Conservation (phyloP, 2,113 vertebrate genomes). For the Psittacus erithacus region DNA sequence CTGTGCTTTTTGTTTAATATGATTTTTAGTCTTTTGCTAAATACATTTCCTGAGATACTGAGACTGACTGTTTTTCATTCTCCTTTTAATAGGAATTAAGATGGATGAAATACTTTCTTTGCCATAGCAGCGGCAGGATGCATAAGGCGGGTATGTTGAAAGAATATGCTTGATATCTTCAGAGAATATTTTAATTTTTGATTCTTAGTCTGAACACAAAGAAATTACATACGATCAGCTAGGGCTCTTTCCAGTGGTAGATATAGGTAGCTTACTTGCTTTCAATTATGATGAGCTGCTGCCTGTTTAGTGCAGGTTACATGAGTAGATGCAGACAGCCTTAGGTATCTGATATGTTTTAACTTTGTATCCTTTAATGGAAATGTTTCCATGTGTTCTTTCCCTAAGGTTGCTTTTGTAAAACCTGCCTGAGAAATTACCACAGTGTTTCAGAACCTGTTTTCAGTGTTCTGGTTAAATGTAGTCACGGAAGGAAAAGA, state of each 20-base stretch:
- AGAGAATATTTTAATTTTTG: neutral
- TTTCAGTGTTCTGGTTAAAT: neutral
- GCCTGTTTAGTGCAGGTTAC: neutral
- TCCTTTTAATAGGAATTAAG: neutral
- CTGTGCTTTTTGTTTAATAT: neutral
- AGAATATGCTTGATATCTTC: neutral
- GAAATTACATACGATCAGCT: neutral
- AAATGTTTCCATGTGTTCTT: neutral
- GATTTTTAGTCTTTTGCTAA: neutral
- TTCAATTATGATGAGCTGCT: neutral
- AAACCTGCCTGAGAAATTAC: neutral
- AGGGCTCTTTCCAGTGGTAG: neutral
- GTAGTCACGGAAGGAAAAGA: neutral
- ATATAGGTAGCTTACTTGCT: neutral
- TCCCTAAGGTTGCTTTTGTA: neutral
- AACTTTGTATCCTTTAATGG: neutral
- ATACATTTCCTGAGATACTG: neutral
- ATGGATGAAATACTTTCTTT: neutral
- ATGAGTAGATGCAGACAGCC: neutral
- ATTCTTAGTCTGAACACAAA: neutral
- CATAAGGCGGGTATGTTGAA: slow-evolving; percentile 11
- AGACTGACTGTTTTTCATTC: neutral
- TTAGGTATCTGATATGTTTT: neutral
- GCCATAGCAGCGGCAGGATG: neutral
- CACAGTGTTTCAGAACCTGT: neutral